These are phyloP conservation scores for Bubo scandiacus DNA, from an alignment of 2,113 vertebrate genomes.

Conservation along the genomic window DNA sequence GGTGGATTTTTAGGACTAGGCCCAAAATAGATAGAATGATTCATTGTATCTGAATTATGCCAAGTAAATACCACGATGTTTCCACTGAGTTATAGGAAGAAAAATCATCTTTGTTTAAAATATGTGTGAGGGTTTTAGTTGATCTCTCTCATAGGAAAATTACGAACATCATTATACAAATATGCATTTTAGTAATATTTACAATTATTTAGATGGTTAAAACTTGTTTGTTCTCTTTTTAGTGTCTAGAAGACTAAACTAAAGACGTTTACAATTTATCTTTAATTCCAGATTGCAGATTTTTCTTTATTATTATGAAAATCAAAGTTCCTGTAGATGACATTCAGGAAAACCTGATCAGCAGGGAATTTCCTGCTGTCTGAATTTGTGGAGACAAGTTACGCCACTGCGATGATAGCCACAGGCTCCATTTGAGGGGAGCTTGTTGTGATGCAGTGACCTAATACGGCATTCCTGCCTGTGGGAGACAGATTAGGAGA, in stretches of 20 bases:
- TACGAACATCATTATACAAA: neutral
- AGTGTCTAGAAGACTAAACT: neutral
- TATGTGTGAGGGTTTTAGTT: neutral
- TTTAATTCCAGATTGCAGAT: constrained; percentile 32
- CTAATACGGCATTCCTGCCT: constrained; percentile 36
- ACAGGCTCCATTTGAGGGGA: constrained; percentile 27
- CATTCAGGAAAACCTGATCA: constrained; percentile 68
- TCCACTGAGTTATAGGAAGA: constrained; percentile 36
- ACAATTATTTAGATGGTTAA: neutral
- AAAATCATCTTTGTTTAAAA: constrained; percentile 9
- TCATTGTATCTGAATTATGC: constrained; percentile 5
- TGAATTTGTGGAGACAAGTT: constrained; percentile 53
- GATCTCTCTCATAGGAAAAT: neutral
- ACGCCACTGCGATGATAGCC: constrained; percentile 23
- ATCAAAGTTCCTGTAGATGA: constrained; percentile 43
- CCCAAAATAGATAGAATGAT: neutral
- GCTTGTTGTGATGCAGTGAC: constrained; percentile 13
- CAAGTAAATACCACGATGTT: constrained; percentile 40
- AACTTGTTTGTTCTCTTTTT: neutral
- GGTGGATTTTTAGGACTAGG: neutral
- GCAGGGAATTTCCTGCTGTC: constrained; percentile 70
- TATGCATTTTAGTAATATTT: neutral
- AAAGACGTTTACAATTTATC: constrained; percentile 35
- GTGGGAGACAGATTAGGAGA: constrained; percentile 59
- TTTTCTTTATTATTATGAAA: constrained; percentile 40